Conservation (phyloP, 2,113 vertebrate species). For the Micronycteris hirsuta region DNA sequence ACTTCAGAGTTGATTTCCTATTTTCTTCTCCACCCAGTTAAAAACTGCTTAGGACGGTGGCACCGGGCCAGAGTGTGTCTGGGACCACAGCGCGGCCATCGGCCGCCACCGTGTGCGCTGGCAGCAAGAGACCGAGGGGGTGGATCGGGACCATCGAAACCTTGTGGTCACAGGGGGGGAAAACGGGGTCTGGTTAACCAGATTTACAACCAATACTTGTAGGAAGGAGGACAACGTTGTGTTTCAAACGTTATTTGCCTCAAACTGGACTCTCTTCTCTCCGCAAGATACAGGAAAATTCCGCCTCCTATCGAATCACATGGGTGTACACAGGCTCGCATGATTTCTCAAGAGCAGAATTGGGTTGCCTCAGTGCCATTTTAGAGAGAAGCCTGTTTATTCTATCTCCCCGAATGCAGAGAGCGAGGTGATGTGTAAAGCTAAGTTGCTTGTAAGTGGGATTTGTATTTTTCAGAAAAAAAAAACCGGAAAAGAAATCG, state of each 20-base stretch:
- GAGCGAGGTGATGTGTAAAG: neutral
- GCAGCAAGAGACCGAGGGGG: constrained; percentile 54
- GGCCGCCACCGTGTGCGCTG: constrained; percentile 40
- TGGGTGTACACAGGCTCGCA: neutral
- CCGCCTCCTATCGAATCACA: accelerated
- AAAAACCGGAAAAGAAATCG: neutral
- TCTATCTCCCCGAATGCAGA: neutral
- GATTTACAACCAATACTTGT: no score
- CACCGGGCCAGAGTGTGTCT: constrained; percentile 38
- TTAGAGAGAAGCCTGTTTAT: neutral
- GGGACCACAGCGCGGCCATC: neutral
- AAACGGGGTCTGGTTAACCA: constrained; percentile 17
- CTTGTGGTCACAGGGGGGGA: constrained; percentile 20
- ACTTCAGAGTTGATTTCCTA: constrained; percentile 27
- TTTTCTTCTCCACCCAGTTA: constrained; percentile 17
- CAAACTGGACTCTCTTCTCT: neutral
- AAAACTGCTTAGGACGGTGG: constrained; percentile 41
- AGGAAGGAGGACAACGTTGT: neutral
- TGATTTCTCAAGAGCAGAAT: no score
- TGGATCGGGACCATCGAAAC: constrained; percentile 52
- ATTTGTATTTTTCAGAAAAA: neutral
- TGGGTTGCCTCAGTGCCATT: neutral
- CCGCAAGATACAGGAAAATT: no score
- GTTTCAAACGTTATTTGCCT: neutral
- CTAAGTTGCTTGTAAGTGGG: neutral